These are phyloP conservation scores for Capromys pilorides DNA, from an alignment of 2,797 vertebrate genomes.

Conservation along the genomic window DNA sequence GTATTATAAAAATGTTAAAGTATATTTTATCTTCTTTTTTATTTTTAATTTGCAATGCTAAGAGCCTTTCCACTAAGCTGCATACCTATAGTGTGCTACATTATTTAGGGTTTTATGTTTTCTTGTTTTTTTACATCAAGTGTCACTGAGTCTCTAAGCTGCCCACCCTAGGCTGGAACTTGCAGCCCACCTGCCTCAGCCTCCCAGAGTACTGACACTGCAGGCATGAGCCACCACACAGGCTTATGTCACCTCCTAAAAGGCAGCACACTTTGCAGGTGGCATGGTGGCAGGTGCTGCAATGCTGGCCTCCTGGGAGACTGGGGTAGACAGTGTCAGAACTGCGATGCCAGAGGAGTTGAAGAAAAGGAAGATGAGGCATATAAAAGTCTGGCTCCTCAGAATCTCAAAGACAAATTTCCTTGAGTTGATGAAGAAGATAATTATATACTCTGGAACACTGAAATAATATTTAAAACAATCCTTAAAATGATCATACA, in stretches of 20 bases:
- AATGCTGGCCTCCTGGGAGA: too few relatives aligned
- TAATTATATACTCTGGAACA: neutral
- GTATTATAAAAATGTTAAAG: neutral
- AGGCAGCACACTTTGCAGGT: too few relatives aligned
- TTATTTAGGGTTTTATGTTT: too few relatives aligned
- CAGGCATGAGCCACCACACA: too few relatives aligned
- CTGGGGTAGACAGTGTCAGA: neutral
- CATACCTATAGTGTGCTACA: too few relatives aligned
- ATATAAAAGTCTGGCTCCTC: neutral
- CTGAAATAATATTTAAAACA: neutral
- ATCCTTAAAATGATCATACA: neutral
- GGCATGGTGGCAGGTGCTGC: too few relatives aligned
- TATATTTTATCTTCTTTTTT: neutral
- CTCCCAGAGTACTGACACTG: too few relatives aligned
- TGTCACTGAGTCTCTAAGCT: too few relatives aligned
- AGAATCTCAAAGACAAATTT: neutral
- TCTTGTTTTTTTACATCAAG: too few relatives aligned
- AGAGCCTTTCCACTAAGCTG: neutral
- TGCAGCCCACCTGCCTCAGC: too few relatives aligned
- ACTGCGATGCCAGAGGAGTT: neutral
- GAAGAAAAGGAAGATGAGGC: neutral
- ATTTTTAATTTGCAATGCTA: neutral
- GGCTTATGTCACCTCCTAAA: too few relatives aligned
- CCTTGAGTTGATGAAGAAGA: neutral
- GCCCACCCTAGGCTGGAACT: too few relatives aligned